Evolutionary conservation across 2,888 invertebrate genomes (phyloP), one percentile per base, ranked within the genome.

Genomic region (Octonoba sinensis): DNA sequence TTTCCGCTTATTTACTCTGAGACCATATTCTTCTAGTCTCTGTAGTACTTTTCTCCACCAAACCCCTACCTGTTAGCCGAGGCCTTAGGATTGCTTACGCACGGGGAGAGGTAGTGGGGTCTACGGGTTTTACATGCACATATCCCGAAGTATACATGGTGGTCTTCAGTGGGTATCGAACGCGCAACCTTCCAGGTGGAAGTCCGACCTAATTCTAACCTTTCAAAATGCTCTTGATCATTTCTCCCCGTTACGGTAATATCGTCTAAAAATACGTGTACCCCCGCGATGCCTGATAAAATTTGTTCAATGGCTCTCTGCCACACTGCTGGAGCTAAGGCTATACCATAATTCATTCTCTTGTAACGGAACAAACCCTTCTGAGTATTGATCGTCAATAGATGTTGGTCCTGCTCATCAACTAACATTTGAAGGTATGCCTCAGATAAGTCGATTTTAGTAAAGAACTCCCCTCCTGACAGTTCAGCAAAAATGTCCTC

Each of bases 361-460:
- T 85, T 87, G 67, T 86, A 86, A 66, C 85, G 78, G 81, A 85
- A 88, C 16, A 88, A 72, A 3, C 87, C 88, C 72, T 87, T 87
- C 70, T 87, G 87, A 1, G 88, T 88, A 82, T 79, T 87, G 64
- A 88, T 84, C 1, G 87, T 88, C 20, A 88, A 71, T 18, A 86
- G 84, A 20, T 87, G 83, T 74, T 85, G 83, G 82, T 86, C 86
- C 24, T 87, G 86, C 3, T 86, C 86, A 47, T 86, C 86, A 36
- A 88, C 84, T 85, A 87, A 86, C 27, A 88, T 59, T 76, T 88
- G 87, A 81, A 87, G 84, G 72, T 88, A 89, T 4, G 88, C 88
- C 66, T 86, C 85, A 1, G 77, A 73, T 46, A 88, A 84, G 84
- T 88, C 87, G 60, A n/a, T n/a, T n/a, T n/a, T n/a, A n/a, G n/a